A percentile compares a stretch with the other conserved stretches of the same genome.
Conservation (phyloP, 1,140 invertebrate genomes). For the Leptopilina clavipes region DNA sequence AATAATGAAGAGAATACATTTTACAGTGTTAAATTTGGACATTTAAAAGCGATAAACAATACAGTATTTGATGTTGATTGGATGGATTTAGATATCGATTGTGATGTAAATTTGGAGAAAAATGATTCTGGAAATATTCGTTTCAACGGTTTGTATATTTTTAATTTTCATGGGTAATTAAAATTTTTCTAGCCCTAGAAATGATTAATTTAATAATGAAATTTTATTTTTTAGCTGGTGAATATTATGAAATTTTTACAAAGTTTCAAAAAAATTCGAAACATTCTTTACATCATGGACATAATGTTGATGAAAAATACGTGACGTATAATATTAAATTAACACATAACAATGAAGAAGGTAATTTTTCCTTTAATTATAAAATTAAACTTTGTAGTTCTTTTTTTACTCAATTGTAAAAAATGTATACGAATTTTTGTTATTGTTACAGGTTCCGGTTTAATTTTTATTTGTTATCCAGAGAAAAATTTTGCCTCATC, state of each 20-base stretch:
- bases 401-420: too few relatives aligned
- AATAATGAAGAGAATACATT: slow-evolving; percentile 34
- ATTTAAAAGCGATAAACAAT: slow-evolving; percentile 44
- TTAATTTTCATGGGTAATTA: slow-evolving; percentile 34
- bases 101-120: slow-evolving; percentile 40
- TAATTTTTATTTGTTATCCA: slow-evolving; percentile 46
- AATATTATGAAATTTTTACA: slow-evolving; percentile 42
- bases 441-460: slow-evolving; percentile 44
- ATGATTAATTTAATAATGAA: neutral
- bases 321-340: slow-evolving; percentile 48
- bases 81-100: slow-evolving; percentile 42
- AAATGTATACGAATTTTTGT: neutral
- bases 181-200: neutral
- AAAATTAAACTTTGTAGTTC: too few relatives aligned
- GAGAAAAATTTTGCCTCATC: neutral
- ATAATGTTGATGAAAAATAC: slow-evolving; percentile 53
- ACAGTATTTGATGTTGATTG: slow-evolving; percentile 36
- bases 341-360: slow-evolving; percentile 47
- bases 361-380: too few relatives aligned
- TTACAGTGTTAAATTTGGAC: slow-evolving; percentile 53
- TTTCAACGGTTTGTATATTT: slow-evolving; percentile 42
- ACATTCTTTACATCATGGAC: slow-evolving; percentile 52
- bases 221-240: slow-evolving; percentile 46
- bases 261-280: slow-evolving; percentile 30
- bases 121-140: slow-evolving; percentile 36